Percentiles rank a stretch among this genome's conserved stretches.
phyloP scores from a whole-genome alignment of 2,888 invertebrate genomes.

The Ametastegia equiseti region DNA sequence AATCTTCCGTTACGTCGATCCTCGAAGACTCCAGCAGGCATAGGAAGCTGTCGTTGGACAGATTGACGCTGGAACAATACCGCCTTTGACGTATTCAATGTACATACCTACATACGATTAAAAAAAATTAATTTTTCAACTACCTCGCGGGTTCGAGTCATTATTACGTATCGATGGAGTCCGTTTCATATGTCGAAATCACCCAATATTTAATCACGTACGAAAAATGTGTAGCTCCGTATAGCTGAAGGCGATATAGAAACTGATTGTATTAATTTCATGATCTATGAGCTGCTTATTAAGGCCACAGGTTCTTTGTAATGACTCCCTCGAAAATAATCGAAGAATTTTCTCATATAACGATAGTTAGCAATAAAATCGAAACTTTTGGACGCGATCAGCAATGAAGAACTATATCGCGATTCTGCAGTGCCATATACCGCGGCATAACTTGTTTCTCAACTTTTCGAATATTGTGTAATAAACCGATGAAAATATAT shows the following conservation, averaged over 20 bases:
- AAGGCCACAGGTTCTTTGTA: background rate
- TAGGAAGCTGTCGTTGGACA: background rate
- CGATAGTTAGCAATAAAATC: background rate
- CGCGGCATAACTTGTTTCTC: slow-evolving; percentile 15
- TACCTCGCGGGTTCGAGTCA: background rate
- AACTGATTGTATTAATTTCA: slow-evolving; percentile 1
- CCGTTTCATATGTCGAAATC: background rate
- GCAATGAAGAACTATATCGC: background rate
- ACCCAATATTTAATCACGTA: background rate
- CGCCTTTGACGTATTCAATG: background rate
- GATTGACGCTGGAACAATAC: background rate
- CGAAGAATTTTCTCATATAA: background rate
- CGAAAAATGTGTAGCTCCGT: background rate
- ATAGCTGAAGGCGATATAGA: slow-evolving; percentile 23
- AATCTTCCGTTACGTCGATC: slow-evolving; percentile 26
- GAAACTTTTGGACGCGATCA: background rate
- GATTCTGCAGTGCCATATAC: background rate
- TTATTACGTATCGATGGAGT: slow-evolving; percentile 8
- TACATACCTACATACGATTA: background rate
- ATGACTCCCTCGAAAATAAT: background rate
- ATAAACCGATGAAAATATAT: slow-evolving; percentile 18
- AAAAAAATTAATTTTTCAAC: slow-evolving; percentile 18
- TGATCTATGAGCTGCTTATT: background rate
- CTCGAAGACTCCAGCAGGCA: background rate
- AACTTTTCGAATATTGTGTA: slow-evolving; percentile 38